These are phyloP conservation scores for Macrophya alboannulata DNA, from an alignment of 2,888 invertebrate species.

Conservation along the genomic window DNA sequence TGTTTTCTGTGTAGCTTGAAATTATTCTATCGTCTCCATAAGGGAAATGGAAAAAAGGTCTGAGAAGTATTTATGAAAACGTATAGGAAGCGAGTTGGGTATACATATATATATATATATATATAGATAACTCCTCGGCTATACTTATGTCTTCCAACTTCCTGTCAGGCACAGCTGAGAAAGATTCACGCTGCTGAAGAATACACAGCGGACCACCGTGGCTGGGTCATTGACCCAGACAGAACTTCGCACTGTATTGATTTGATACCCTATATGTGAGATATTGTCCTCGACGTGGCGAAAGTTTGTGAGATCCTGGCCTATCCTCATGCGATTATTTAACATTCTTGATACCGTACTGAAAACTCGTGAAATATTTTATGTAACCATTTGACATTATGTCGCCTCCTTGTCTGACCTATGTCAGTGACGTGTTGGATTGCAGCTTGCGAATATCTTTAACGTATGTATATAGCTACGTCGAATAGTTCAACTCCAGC, in stretches of 20 bases:
- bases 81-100: background rate
- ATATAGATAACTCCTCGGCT: slow-evolving; percentile 23
- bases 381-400: slow-evolving; percentile 76
- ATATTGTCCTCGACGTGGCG: slow-evolving; percentile 26
- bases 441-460: background rate
- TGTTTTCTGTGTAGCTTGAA: background rate
- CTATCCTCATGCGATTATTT: slow-evolving; percentile 11
- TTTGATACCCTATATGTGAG: slow-evolving; percentile 51
- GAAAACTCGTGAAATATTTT: slow-evolving; percentile 71
- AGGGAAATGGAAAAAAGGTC: background rate
- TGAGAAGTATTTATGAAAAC: slow-evolving; percentile 27
- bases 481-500: slow-evolving; percentile 8
- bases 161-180: slow-evolving; percentile 24
- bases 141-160: slow-evolving; percentile 49
- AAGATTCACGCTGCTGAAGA: slow-evolving; percentile 36
- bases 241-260: slow-evolving; percentile 73
- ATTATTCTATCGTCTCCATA: background rate
- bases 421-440: slow-evolving; percentile 61
- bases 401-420: slow-evolving; percentile 74
- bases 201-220: slow-evolving; percentile 41
- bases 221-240: slow-evolving; percentile 63
- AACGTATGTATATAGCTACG: background rate
- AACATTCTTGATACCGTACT: slow-evolving; percentile 34
- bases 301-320: slow-evolving; percentile 36
- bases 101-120: background rate